Evolutionary conservation across 2,797 vertebrate species (phyloP).

Genomic region (Bryconaethiops microstoma): DNA sequence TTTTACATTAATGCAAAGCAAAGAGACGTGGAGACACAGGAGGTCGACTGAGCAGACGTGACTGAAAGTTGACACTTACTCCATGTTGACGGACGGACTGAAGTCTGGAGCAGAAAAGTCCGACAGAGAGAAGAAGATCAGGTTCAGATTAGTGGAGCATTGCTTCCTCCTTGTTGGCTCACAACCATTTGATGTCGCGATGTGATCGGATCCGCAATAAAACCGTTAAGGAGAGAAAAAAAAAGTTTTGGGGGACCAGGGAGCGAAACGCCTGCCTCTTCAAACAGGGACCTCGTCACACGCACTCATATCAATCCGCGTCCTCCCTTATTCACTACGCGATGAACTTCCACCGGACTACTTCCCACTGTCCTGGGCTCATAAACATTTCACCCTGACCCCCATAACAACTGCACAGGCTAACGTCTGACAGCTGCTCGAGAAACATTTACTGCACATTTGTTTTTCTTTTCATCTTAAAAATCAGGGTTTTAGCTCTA

Average conservation of each 20-base stretch:
- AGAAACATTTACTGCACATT: neutral
- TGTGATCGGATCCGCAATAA: slow-evolving; percentile 51
- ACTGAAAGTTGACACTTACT: slow-evolving; percentile 61
- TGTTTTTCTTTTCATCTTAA: neutral
- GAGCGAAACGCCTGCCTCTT: slow-evolving; percentile 58
- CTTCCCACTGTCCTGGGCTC: neutral
- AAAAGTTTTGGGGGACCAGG: slow-evolving; percentile 48
- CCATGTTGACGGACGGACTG: slow-evolving; percentile 56
- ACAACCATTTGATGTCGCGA: slow-evolving; percentile 48
- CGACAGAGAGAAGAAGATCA: slow-evolving; percentile 18
- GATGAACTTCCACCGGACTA: neutral
- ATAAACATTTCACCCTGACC: neutral
- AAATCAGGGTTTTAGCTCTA: too few relatives aligned
- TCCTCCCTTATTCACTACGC: neutral
- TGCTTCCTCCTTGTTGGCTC: slow-evolving; percentile 42
- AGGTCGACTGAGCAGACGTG: neutral
- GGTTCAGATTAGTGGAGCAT: slow-evolving; percentile 58
- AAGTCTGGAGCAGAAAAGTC: slow-evolving; percentile 56
- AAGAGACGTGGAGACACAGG: neutral
- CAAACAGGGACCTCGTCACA: slow-evolving; percentile 58
- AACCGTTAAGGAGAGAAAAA: slow-evolving; percentile 28
- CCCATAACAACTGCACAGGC: neutral
- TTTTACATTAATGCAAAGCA: too few relatives aligned
- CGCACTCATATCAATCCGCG: slow-evolving; percentile 58
- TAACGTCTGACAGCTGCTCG: neutral